Conservation (phyloP, 2,113 vertebrate species). For the Ptyas mucosa region DNA sequence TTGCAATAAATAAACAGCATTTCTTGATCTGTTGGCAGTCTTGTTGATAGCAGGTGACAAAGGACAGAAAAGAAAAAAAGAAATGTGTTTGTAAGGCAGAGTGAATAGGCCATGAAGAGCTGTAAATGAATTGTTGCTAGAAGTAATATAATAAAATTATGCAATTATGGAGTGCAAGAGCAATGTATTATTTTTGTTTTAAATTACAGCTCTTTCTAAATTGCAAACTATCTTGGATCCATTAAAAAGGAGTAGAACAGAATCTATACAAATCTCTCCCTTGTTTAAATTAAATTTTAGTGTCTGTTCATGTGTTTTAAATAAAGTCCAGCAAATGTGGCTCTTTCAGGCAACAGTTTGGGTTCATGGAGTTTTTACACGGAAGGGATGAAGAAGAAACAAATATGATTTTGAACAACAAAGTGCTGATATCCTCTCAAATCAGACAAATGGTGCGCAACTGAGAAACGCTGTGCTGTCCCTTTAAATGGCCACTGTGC, state of each 20-base stretch:
- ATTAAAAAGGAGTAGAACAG: not conserved
- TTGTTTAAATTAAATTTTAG: not conserved
- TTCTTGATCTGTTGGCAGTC: not conserved
- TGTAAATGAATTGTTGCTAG: not conserved
- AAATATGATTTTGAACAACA: conserved; percentile 55
- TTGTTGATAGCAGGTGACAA: too few relatives aligned
- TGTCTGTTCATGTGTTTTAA: not conserved
- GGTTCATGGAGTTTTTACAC: not conserved
- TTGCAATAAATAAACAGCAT: not conserved
- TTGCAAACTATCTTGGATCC: not conserved
- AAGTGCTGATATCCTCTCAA: conserved; percentile 74
- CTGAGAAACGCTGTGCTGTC: conserved; percentile 63
- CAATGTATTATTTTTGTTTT: not conserved
- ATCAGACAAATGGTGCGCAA: conserved; percentile 73
- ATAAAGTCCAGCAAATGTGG: not conserved
- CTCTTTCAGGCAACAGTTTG: not conserved
- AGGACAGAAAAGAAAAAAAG: not conserved
- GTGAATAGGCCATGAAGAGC: not conserved
- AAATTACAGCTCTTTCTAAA: not conserved
- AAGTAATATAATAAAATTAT: not conserved
- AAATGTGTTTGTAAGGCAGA: not conserved
- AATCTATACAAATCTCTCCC: not conserved
- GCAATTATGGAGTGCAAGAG: not conserved
- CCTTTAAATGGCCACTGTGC: conserved; percentile 76
- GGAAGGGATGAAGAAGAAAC: not conserved